These are phyloP conservation scores for Muscina levida DNA, from an alignment of 2,888 invertebrate species.

Conservation along the genomic window DNA sequence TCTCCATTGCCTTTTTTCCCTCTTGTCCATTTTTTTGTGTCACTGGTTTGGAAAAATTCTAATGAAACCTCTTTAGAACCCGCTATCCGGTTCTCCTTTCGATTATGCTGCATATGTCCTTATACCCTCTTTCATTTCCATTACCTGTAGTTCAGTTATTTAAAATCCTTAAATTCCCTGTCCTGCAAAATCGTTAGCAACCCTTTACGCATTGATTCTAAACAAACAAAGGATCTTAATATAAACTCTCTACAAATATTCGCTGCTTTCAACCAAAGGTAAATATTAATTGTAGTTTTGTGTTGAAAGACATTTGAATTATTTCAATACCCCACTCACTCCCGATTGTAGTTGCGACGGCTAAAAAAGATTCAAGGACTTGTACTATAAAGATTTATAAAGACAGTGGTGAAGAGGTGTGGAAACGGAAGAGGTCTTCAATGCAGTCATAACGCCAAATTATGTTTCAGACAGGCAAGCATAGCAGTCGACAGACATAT, in stretches of 20 bases:
- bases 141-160: constrained; percentile 36
- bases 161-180: constrained; percentile 10
- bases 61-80: no score
- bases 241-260: constrained; percentile 16
- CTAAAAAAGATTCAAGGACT: background rate
- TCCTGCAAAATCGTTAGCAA: background rate
- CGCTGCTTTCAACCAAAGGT: background rate
- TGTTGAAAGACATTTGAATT: background rate
- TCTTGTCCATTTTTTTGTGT: no score
- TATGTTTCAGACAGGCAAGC: constrained; percentile 61
- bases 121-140: no score
- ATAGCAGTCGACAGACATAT: background rate
- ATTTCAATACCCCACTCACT: constrained; percentile 18
- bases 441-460: constrained; percentile 1
- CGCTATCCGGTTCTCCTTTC: no score
- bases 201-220: background rate
- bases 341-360: background rate
- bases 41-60: no score
- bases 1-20: no score
- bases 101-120: no score
- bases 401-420: background rate
- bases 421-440: constrained; percentile 10
- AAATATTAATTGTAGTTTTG: constrained; percentile 21
- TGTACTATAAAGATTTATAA: constrained; percentile 43
- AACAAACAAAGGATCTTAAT: constrained; percentile 10